These are phyloP conservation scores for Connochaetes taurinus DNA, from an alignment of 2,113 vertebrate species.

Conservation along the genomic window DNA sequence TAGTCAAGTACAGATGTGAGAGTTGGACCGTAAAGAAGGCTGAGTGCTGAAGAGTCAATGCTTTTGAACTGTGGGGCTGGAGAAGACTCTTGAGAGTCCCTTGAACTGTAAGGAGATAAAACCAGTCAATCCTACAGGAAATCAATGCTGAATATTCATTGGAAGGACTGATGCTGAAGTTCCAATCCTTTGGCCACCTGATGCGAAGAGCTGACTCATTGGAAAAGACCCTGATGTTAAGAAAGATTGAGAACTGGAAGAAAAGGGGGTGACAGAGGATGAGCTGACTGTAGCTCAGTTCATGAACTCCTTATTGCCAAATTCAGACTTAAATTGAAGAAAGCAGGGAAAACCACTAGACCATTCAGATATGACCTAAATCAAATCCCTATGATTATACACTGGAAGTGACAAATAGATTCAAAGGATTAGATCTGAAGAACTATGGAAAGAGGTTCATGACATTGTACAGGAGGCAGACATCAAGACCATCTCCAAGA, in stretches of 20 bases:
- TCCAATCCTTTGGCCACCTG: not conserved
- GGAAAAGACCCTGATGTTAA: not conserved
- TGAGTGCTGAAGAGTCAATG: not conserved
- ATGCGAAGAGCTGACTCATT: fast-evolving
- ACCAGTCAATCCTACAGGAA: not conserved
- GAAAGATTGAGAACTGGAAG: not conserved
- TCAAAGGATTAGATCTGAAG: not conserved
- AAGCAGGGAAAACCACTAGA: not conserved
- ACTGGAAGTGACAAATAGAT: not conserved
- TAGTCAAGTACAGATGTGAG: not conserved
- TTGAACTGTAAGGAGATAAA: not conserved
- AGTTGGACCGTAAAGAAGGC: not conserved
- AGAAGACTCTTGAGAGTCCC: not conserved
- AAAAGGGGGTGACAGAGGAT: not conserved
- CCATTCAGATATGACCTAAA: not conserved
- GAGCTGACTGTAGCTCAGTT: not conserved
- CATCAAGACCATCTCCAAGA: not conserved
- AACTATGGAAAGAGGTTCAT: not conserved
- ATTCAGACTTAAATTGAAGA: not conserved
- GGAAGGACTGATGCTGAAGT: not conserved
- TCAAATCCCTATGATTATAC: not conserved
- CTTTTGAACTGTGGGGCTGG: not conserved
- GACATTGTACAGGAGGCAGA: not conserved
- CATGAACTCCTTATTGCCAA: not conserved
- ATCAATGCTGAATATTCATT: not conserved